Evolutionary conservation across 2,797 vertebrate species (phyloP).

Genomic region (Artibeus lituratus): DNA sequence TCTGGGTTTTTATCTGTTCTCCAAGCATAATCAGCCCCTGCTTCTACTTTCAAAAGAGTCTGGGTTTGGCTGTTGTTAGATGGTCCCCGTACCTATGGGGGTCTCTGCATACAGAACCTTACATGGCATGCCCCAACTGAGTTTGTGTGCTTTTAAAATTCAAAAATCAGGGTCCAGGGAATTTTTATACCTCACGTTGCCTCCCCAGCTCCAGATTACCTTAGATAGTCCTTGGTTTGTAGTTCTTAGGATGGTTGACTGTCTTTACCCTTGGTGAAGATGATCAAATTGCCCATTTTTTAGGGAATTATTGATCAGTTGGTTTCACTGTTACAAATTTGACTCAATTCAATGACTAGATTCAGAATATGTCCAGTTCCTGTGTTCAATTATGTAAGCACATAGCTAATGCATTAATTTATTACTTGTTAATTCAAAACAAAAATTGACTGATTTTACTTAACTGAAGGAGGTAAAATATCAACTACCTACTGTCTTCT

Average conservation of each 20-base stretch:
- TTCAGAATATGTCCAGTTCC: background rate
- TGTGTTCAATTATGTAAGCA: background rate
- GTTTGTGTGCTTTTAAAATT: constrained; percentile 60
- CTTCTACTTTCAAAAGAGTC: background rate
- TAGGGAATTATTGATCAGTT: background rate
- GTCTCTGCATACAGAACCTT: background rate
- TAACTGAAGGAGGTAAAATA: background rate
- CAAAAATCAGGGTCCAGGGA: constrained; percentile 48
- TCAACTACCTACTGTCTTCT: background rate
- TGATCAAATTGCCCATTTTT: background rate
- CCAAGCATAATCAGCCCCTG: background rate
- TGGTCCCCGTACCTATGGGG: background rate
- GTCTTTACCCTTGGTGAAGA: background rate
- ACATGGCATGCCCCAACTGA: background rate
- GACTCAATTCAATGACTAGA: background rate
- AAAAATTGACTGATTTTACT: background rate
- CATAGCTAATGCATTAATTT: background rate
- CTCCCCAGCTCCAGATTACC: background rate
- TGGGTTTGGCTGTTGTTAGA: background rate
- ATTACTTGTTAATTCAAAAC: background rate
- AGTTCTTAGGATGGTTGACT: background rate
- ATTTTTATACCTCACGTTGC: background rate
- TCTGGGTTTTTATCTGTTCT: background rate
- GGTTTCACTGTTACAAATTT: background rate
- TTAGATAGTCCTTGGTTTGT: background rate